phyloP scores from a whole-genome alignment of 2,888 invertebrate genomes.

The Diogma glabrata region DNA sequence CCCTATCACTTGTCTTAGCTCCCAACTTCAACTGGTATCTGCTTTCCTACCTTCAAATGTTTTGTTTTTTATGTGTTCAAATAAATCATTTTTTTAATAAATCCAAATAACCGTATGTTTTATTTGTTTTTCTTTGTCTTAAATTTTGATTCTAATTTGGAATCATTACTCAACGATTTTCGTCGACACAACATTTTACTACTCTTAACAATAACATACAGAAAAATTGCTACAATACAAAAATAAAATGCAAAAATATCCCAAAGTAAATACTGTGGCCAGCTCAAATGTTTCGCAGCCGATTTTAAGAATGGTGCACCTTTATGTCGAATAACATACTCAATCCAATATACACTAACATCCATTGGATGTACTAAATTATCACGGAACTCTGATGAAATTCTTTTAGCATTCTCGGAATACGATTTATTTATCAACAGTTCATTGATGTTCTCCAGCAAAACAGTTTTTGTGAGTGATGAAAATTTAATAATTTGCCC shows the following conservation, averaged over 20 bases:
- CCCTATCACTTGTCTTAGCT: no score
- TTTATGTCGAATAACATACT: conserved; percentile 40
- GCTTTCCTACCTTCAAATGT: no score
- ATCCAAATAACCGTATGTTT: no score
- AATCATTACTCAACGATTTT: no score
- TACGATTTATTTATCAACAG: conserved; percentile 33
- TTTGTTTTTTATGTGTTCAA: no score
- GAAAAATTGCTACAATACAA: no score
- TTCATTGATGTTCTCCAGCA: conserved; percentile 30
- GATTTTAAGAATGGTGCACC: conserved; percentile 36
- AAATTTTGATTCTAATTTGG: no score
- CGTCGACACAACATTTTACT: no score
- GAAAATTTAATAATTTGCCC: conserved; percentile 32
- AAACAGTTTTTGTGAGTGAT: conserved; percentile 29
- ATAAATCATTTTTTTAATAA: no score
- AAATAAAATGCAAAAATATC: conserved; percentile 43
- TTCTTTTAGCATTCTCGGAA: conserved; percentile 33
- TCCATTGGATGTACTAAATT: conserved; percentile 43
- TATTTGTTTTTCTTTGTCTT: no score
- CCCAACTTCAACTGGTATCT: no score
- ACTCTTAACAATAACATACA: no score
- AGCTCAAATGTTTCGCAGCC: conserved; percentile 31
- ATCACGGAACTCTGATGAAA: conserved; percentile 41
- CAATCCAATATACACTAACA: conserved; percentile 48
- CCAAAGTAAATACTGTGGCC: conserved; percentile 35